Evolutionary conservation across 2,888 invertebrate species (phyloP).

Genomic region (Dioctria linearis): DNA sequence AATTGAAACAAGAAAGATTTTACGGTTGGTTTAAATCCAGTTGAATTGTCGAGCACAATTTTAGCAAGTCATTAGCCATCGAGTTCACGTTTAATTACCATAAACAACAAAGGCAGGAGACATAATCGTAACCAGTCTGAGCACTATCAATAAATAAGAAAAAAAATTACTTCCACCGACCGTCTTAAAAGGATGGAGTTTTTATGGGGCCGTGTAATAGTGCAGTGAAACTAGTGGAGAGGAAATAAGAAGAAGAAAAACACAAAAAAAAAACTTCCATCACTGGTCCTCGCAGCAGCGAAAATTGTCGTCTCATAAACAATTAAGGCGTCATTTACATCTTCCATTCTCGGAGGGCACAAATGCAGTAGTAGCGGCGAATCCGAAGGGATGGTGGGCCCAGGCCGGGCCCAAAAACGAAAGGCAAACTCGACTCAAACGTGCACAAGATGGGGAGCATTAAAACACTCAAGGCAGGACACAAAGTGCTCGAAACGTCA

Average conservation of each 20-base stretch:
- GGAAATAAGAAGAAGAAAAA: background rate
- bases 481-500: conserved; percentile 46
- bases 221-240: conserved; percentile 9
- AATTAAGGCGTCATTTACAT: conserved; percentile 54
- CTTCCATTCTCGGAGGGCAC: conserved; percentile 48
- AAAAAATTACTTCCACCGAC: conserved; percentile 32
- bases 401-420: background rate
- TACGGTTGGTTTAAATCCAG: conserved; percentile 3
- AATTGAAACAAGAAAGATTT: conserved; percentile 12
- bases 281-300: conserved; percentile 40
- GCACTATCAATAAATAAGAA: conserved; percentile 51
- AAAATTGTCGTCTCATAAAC: conserved; percentile 53
- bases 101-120: conserved; percentile 42
- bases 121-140: conserved; percentile 42
- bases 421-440: conserved; percentile 17
- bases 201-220: conserved; percentile 44
- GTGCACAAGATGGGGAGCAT: conserved; percentile 52
- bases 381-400: conserved; percentile 3
- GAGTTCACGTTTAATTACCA: conserved; percentile 52
- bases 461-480: conserved; percentile 52
- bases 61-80: conserved; percentile 49
- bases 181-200: conserved; percentile 33
- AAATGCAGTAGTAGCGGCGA: conserved; percentile 31
- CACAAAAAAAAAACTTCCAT: conserved; percentile 26
- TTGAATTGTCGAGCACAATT: conserved; percentile 36